Evolutionary conservation across 2,888 invertebrate genomes (phyloP).

Genomic region (Alloscopus bannaensis): DNA sequence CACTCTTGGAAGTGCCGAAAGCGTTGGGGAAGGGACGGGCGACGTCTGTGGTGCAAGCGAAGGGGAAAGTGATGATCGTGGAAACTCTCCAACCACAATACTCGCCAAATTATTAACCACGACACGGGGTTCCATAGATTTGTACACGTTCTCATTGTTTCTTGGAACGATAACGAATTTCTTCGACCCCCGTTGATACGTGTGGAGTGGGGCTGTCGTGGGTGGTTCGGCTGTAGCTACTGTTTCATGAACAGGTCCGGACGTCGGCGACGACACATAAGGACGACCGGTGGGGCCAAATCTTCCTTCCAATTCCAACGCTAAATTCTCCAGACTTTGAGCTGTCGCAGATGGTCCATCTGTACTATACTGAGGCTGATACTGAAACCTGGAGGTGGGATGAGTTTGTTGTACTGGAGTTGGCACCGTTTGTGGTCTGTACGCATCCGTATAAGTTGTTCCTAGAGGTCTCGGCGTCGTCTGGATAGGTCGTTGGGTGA

Average conservation of each 20-base stretch:
- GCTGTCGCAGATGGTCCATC: constrained; percentile 6
- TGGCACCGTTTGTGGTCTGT: background rate
- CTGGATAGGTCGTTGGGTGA: constrained; percentile 9
- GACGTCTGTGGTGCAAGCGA: background rate
- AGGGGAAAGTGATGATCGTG: constrained; percentile 9
- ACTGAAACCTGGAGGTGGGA: constrained; percentile 31
- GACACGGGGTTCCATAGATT: constrained; percentile 39
- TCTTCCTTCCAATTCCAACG: constrained; percentile 47
- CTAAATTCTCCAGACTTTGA: constrained; percentile 39
- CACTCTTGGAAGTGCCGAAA: background rate
- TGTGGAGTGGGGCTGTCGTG: constrained; percentile 5
- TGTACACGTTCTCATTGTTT: constrained; percentile 25
- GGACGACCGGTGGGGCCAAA: constrained; percentile 41
- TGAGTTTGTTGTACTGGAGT: constrained; percentile 7
- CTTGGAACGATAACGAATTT: constrained; percentile 30
- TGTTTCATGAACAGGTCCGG: constrained; percentile 18
- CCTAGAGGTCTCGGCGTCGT: background rate
- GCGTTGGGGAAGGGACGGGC: constrained; percentile 2
- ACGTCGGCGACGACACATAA: background rate
- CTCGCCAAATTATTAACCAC: constrained; percentile 50
- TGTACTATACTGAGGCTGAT: constrained; percentile 18
- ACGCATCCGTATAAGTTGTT: background rate
- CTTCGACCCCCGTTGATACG: constrained; percentile 35
- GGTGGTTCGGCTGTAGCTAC: constrained; percentile 35
- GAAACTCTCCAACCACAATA: constrained; percentile 39